Conservation (phyloP, 2,888 invertebrate species). For the Oligia latruncula region DNA sequence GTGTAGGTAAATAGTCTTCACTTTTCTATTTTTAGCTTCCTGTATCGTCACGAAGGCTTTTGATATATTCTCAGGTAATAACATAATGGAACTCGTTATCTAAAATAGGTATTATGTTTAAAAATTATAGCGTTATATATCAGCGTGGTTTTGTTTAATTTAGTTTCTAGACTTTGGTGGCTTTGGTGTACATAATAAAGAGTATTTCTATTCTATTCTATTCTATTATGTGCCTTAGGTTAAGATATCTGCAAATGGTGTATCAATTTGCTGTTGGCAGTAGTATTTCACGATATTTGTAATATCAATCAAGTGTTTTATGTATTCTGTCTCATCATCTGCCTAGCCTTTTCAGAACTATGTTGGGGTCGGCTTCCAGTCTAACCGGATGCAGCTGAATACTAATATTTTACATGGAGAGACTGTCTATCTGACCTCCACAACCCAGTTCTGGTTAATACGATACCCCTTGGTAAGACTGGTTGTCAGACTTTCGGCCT, state of each 20-base stretch:
- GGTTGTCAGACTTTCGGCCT: too few relatives aligned
- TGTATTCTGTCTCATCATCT: neutral
- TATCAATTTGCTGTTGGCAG: neutral
- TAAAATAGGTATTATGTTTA: slow-evolving; percentile 12
- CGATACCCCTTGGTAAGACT: too few relatives aligned
- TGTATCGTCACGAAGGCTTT: slow-evolving; percentile 34
- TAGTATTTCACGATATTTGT: neutral
- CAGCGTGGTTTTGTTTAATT: neutral
- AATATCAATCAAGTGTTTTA: neutral
- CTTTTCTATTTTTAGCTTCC: slow-evolving; percentile 38
- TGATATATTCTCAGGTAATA: slow-evolving; percentile 37
- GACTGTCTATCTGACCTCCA: too few relatives aligned
- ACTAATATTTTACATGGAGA: too few relatives aligned
- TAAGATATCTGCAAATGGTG: neutral
- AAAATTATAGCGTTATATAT: neutral
- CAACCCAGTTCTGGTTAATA: too few relatives aligned
- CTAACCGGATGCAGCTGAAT: too few relatives aligned
- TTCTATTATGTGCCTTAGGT: neutral
- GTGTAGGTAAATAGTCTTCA: slow-evolving; percentile 19
- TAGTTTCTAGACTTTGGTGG: too few relatives aligned
- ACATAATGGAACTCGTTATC: slow-evolving; percentile 21
- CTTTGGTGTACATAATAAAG: too few relatives aligned
- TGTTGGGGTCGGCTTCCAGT: too few relatives aligned
- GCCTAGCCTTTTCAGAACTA: too few relatives aligned
- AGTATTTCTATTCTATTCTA: too few relatives aligned